Base-by-base conservation (phyloP, 1,140 invertebrate genomes). In the Drosophila busckii region DNA sequence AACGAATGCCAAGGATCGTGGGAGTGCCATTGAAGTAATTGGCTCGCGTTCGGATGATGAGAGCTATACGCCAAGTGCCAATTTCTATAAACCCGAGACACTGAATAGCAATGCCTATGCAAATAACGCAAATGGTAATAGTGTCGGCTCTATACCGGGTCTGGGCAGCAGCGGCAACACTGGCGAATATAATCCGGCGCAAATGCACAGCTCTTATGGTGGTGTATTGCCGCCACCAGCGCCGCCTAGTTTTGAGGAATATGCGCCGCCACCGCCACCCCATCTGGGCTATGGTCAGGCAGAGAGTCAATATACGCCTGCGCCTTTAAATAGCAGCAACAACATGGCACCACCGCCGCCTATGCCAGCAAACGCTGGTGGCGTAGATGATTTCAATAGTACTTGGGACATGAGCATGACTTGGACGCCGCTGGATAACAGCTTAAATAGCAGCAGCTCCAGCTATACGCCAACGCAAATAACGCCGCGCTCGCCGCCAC, bases 401-500 rank as follows among this genome's bases (percentile, higher is more conserved):
- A 75, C 69, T 20, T 87, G 86, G 86, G 80, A 87, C 42, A 73
- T 86, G 76, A 85, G 70, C 62, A 69, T 85, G 76, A 52, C 71
- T 2, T 87, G 86, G 86, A 85, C 83, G 48, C 41, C 70, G 32
- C 25, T 70, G n/a, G 80, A 86, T 35, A 65, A 59, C 10, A 78
- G 65, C 19, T n/a, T 82, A 6, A 80, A 80, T 6, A 80, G 75
- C 31, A 80, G 73, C 20, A 80, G 69, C 8, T 70, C 83, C 4
- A 64, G 76, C 8, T 80, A 84, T 37, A 44, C 61, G 4, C 48
- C 58, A 35, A 32, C 64, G 12, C 60, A 78, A 35, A 28, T 69
- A 5, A 92, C 91, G 2, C 92, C 92, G 3, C 91, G 91, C 62
- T 93, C 92, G 38, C 92, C 92, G 2, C 91, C 92, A 0, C 88